These are phyloP conservation scores for Zeuzera pyrina DNA, from an alignment of 2,888 invertebrate genomes.

Conservation along the genomic window DNA sequence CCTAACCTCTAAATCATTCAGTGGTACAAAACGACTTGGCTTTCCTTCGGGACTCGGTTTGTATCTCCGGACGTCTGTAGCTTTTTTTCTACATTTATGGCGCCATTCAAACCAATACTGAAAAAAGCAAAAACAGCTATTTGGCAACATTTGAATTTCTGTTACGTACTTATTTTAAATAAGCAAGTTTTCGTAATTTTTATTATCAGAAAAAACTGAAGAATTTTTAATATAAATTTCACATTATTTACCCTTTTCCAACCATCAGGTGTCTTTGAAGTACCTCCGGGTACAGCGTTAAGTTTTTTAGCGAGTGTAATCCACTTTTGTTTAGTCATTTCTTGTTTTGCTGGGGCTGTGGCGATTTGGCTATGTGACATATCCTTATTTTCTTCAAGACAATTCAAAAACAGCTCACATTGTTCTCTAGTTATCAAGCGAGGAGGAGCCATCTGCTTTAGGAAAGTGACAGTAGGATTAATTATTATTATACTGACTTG, in stretches of 20 bases:
- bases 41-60: constrained; percentile 28
- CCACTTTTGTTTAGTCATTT: constrained; percentile 48
- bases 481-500: too few relatives aligned
- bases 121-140: constrained; percentile 14
- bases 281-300: constrained; percentile 44
- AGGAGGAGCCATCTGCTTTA: constrained; percentile 63
- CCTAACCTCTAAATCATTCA: constrained; percentile 54
- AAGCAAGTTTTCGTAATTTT: too few relatives aligned
- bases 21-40: constrained; percentile 37
- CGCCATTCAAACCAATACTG: constrained; percentile 65
- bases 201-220: too few relatives aligned
- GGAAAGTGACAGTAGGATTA: too few relatives aligned
- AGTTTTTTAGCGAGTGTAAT: constrained; percentile 42
- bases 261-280: constrained; percentile 44
- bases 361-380: constrained; percentile 42
- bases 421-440: constrained; percentile 46
- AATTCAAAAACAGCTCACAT: constrained; percentile 48
- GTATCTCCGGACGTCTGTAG: constrained; percentile 37
- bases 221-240: too few relatives aligned
- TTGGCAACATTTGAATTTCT: background rate
- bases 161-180: too few relatives aligned
- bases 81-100: constrained; percentile 56
- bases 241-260: constrained; percentile 49
- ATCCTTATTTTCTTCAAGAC: constrained; percentile 47
- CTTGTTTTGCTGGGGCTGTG: constrained; percentile 32